Percentiles rank a stretch among this genome's conserved stretches.
Evolutionary conservation across 2,888 invertebrate species (phyloP).

Genomic region (Osmoderma eremita): DNA sequence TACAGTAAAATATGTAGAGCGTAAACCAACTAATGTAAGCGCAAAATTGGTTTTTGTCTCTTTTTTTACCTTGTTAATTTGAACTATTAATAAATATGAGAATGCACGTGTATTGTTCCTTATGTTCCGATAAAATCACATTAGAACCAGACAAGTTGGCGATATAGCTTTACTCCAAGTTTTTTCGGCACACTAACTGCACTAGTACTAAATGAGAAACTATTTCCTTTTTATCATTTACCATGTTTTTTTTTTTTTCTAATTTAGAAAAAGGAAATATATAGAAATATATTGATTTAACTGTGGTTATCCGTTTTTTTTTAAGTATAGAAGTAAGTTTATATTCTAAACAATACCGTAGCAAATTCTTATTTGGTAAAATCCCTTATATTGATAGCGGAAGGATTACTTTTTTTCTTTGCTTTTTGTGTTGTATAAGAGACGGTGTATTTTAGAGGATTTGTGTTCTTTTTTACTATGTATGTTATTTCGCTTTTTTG

Average conservation of each 20-base stretch:
- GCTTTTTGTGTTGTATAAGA: background rate
- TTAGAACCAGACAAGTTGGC: background rate
- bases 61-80: background rate
- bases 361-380: too few relatives aligned
- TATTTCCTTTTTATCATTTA: too few relatives aligned
- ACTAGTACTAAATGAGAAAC: too few relatives aligned
- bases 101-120: conserved; percentile 15
- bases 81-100: background rate
- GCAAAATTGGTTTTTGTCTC: background rate
- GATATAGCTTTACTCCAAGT: too few relatives aligned
- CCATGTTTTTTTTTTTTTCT: too few relatives aligned
- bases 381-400: conserved; percentile 10
- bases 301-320: too few relatives aligned
- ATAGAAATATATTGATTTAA: too few relatives aligned
- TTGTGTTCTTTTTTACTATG: background rate
- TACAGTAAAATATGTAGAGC: conserved; percentile 10
- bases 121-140: conserved; percentile 17
- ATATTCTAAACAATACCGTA: too few relatives aligned
- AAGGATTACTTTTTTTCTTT: conserved; percentile 14
- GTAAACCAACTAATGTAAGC: conserved; percentile 1
- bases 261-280: too few relatives aligned
- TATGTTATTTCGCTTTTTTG: background rate
- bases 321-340: too few relatives aligned
- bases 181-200: too few relatives aligned
- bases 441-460: conserved; percentile 18